These are phyloP conservation scores for Meandrusa payeni DNA, from an alignment of 2,888 invertebrate species.

Conservation along the genomic window DNA sequence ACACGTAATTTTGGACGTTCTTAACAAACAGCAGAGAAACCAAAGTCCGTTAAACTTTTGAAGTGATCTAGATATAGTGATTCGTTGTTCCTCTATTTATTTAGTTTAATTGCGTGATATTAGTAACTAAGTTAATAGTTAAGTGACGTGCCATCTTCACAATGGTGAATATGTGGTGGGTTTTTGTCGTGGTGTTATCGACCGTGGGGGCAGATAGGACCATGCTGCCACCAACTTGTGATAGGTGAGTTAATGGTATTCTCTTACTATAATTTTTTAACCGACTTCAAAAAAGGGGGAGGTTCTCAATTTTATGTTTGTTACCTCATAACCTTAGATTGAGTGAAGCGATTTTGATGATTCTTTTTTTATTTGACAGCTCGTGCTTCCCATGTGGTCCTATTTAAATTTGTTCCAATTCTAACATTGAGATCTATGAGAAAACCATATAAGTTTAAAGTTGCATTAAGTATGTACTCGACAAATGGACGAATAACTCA, in stretches of 20 bases:
- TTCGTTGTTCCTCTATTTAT: slow-evolving; percentile 46
- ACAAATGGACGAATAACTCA: too few relatives aligned
- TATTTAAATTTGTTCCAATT: too few relatives aligned
- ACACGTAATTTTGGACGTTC: slow-evolving; percentile 51
- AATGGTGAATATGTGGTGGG: slow-evolving; percentile 51
- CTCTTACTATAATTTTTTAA: too few relatives aligned
- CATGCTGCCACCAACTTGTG: slow-evolving; percentile 74
- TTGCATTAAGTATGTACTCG: too few relatives aligned
- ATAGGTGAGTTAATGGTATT: slow-evolving; percentile 79
- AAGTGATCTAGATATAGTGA: slow-evolving; percentile 41
- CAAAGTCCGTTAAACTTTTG: slow-evolving; percentile 43
- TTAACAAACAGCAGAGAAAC: slow-evolving; percentile 29
- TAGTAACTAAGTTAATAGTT: slow-evolving; percentile 49
- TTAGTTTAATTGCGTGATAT: slow-evolving; percentile 63
- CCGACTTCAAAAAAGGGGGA: too few relatives aligned
- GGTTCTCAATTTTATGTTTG: too few relatives aligned
- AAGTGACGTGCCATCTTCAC: slow-evolving; percentile 54
- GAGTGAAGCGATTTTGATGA: too few relatives aligned
- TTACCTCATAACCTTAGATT: too few relatives aligned
- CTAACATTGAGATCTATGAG: too few relatives aligned
- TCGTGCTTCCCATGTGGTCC: too few relatives aligned
- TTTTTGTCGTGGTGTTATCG: slow-evolving; percentile 42
- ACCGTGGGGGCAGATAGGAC: slow-evolving; percentile 58
- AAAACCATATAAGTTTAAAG: too few relatives aligned
- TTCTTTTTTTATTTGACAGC: too few relatives aligned